Evolutionary conservation across 2,888 invertebrate species (phyloP), one percentile per base, ranked within the genome.

Genomic region (Callyntrura sp.): DNA sequence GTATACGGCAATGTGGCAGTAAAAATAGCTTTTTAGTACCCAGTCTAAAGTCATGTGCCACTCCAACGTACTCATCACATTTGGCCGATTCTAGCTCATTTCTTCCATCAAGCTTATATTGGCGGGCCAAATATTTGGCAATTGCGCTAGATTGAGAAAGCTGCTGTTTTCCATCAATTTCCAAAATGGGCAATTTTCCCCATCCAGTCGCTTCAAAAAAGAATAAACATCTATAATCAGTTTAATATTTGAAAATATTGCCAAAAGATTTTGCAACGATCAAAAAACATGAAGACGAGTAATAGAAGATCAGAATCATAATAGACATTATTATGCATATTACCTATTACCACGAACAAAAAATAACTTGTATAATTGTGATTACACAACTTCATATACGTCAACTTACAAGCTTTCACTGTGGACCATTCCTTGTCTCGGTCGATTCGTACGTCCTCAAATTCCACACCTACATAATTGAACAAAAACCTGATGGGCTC

Each of bases 1-100:
- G n/a, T n/a, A n/a, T n/a, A n/a, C n/a, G n/a, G n/a, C n/a, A n/a
- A n/a, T n/a, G n/a, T n/a, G n/a, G n/a, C n/a, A n/a, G n/a, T n/a
- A n/a, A n/a, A n/a, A n/a, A n/a, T n/a, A n/a, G n/a, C n/a, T n/a
- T 1, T 23, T 62, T 57, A 17, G n/a, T 94, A 96, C 96, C 95
- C 94, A 95, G 95, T 94, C 95, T 95, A 73, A 96, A 94, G 94
- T 96, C 96, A 17, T 95, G 95, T 48, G 96, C 94, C 28, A 95
- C 95, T 94, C 96, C 96, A 84, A 96, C 95, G 87, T 95, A 94
- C 89, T 95, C 95, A 93, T 96, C 96, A 93, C 95, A 95, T 90
- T 95, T 95, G 92, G 96, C 95, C 55, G 95, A 94, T 93, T 96
- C 96, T 95, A 95, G 95, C 91, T 95, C 95, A 93, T 95, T 95